Evolutionary conservation across 2,113 vertebrate genomes (phyloP).

Genomic region (Rallus limicola): DNA sequence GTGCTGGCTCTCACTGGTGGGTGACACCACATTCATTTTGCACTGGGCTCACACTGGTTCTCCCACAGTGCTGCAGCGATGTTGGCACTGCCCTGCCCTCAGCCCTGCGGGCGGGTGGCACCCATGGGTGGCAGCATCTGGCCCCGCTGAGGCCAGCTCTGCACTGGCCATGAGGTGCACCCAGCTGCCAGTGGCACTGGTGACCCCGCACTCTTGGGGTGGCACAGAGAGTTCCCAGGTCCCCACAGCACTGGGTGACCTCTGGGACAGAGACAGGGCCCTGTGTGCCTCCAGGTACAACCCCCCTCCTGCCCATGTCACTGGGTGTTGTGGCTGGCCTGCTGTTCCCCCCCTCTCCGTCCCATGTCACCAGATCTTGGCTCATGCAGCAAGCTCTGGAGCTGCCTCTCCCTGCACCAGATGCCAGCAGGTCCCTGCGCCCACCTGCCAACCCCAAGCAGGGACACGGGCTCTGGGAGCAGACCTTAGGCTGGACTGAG

Average conservation of each 20-base stretch:
- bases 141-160: not conserved
- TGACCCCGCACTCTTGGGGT: fast-evolving
- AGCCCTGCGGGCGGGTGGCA: not conserved
- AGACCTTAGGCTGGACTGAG: not conserved
- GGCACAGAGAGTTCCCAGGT: not conserved
- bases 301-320: not conserved
- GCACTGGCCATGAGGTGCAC: not conserved
- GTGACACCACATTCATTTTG: fast-evolving
- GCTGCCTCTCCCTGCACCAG: not conserved
- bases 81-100: not conserved
- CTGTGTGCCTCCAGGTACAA: not conserved
- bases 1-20: not conserved
- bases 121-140: not conserved
- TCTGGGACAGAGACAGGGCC: not conserved
- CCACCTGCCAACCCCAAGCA: fast-evolving
- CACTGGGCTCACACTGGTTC: not conserved
- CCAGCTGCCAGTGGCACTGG: not conserved
- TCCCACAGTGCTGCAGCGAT: not conserved
- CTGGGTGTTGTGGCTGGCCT: not conserved
- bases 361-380: fast-evolving
- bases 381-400: not conserved
- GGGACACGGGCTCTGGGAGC: fast-evolving
- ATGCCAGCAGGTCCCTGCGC: not conserved
- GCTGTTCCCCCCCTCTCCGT: not conserved
- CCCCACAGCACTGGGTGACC: fast-evolving